phyloP scores from a whole-genome alignment of 2,113 vertebrate genomes.

The Phylloscopus trochiloides region DNA sequence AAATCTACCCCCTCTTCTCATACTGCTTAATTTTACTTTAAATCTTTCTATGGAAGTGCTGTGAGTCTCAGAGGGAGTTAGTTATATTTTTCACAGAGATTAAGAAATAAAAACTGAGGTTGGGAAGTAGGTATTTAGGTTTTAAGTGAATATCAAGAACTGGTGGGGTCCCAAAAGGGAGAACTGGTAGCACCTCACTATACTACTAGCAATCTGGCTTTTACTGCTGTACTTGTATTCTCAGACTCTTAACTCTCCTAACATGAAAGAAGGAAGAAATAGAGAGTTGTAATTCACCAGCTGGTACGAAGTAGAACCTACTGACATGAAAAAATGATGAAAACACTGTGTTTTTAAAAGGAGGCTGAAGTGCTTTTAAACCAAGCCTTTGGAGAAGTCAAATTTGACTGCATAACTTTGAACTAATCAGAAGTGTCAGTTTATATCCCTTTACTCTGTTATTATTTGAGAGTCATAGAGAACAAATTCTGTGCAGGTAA shows the following conservation, averaged over 20 bases:
- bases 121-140: constrained; percentile 26
- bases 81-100: constrained; percentile 49
- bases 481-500: not conserved
- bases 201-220: not conserved
- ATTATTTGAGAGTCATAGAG: not conserved
- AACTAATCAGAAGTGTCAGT: not conserved
- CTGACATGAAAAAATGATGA: not conserved
- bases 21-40: not conserved
- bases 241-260: not conserved
- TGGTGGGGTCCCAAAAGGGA: not conserved
- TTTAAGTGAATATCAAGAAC: constrained; percentile 7
- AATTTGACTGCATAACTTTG: not conserved
- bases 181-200: constrained; percentile 17
- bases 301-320: not conserved
- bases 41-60: not conserved
- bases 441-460: not conserved
- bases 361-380: constrained; percentile 28
- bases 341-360: not conserved
- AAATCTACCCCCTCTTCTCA: fast-evolving
- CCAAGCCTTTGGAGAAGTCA: not conserved
- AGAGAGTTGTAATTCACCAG: constrained; percentile 9
- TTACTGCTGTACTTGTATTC: constrained; percentile 5
- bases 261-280: constrained; percentile 4
- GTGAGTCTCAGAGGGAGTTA: not conserved
- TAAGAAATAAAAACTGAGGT: constrained; percentile 45